Conservation (phyloP, 2,888 invertebrate genomes). For the Caenorhabditis sp. region DNA sequence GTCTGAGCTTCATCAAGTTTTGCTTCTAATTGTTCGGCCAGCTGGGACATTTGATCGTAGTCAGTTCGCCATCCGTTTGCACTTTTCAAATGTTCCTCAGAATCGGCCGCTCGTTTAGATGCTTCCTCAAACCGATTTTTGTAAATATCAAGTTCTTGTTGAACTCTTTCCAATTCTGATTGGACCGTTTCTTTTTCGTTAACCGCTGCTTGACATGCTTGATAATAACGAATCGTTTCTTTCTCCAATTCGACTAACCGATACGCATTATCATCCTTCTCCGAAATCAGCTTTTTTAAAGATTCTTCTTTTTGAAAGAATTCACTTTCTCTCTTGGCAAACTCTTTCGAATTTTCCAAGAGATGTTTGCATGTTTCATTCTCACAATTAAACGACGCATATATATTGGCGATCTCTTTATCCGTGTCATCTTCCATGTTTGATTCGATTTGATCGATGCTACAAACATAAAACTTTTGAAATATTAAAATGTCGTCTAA, state of each 20-base stretch:
- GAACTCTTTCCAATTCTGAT: conserved; percentile 11
- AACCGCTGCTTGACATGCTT: background rate
- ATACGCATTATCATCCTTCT: background rate
- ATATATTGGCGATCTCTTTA: background rate
- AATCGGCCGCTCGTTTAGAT: conserved; percentile 11
- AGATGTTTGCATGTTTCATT: conserved; percentile 7
- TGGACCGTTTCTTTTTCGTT: conserved; percentile 19
- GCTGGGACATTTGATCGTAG: conserved; percentile 17
- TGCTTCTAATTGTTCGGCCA: conserved; percentile 15
- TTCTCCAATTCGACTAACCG: conserved; percentile 6
- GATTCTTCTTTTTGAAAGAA: background rate
- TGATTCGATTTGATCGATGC: background rate
- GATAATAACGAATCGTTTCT: background rate
- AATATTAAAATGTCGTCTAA: too few relatives aligned
- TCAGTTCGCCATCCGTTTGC: conserved; percentile 25
- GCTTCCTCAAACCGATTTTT: background rate
- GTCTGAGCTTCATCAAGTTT: conserved; percentile 17
- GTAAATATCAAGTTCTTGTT: conserved; percentile 6
- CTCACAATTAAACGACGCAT: background rate
- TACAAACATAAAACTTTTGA: background rate
- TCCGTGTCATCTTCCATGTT: conserved; percentile 8
- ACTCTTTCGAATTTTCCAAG: background rate
- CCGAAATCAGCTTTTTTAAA: background rate
- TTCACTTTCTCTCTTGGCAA: background rate
- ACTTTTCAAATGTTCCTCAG: conserved; percentile 9